These are phyloP conservation scores for Gasterosteus aculeatus DNA, from an alignment of 2,113 vertebrate species.

Conservation along the genomic window DNA sequence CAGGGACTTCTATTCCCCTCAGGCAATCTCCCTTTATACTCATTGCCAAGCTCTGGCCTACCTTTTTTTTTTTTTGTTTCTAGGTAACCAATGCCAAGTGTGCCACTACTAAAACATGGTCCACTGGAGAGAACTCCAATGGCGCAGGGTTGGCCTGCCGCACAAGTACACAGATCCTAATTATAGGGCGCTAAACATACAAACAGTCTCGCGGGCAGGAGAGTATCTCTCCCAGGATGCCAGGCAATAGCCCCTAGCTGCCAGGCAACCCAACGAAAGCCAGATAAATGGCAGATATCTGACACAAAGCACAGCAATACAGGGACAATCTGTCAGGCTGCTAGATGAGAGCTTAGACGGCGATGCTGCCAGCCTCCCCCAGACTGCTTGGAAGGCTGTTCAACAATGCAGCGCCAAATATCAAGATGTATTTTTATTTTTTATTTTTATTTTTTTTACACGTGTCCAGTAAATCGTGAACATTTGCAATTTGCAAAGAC, in stretches of 20 bases:
- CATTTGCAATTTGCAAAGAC: background rate
- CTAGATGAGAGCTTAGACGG: conserved; percentile 47
- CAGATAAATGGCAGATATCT: conserved; percentile 61
- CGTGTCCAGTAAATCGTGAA: conserved; percentile 3
- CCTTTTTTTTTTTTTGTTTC: background rate
- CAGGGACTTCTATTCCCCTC: conserved; percentile 1
- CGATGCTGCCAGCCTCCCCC: conserved; percentile 36
- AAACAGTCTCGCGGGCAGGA: conserved; percentile 48
- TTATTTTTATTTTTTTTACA: background rate
- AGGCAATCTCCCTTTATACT: background rate
- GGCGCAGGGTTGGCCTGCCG: conserved; percentile 26
- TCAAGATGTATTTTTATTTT: conserved; percentile 5
- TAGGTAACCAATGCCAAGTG: background rate
- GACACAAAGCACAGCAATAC: conserved; percentile 56
- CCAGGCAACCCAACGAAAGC: conserved; percentile 53
- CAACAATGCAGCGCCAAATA: conserved; percentile 16
- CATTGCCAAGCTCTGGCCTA: conserved; percentile 8
- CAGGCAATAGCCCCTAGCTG: conserved; percentile 43
- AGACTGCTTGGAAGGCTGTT: conserved; percentile 34
- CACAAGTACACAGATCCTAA: conserved; percentile 54
- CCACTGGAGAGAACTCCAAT: conserved; percentile 8
- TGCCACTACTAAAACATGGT: conserved; percentile 6
- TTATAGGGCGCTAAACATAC: conserved; percentile 59
- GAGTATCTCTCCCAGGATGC: conserved; percentile 42
- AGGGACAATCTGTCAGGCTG: conserved; percentile 58